Conservation (phyloP, 1,140 invertebrate species). For the Solenopsis fugax region DNA sequence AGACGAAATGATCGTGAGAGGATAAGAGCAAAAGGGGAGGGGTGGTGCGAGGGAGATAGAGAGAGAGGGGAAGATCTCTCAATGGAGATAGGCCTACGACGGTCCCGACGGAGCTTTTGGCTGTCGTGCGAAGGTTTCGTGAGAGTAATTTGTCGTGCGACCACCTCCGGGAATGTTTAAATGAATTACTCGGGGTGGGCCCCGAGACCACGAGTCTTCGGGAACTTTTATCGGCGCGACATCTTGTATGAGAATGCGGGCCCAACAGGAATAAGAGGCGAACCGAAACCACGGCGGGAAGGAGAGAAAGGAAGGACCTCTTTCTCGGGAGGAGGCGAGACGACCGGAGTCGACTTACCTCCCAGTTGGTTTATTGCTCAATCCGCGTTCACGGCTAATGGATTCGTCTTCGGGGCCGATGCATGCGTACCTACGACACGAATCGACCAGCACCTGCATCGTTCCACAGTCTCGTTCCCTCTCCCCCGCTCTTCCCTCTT, state of each 20-base stretch:
- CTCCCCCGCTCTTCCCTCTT: neutral
- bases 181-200: slow-evolving; percentile 85
- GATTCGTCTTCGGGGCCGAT: slow-evolving; percentile 83
- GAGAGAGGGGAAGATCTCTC: slow-evolving; percentile 78
- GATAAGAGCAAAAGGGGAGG: neutral
- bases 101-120: slow-evolving; percentile 78
- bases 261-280: slow-evolving; percentile 81
- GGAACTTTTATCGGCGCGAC: slow-evolving; percentile 86
- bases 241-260: slow-evolving; percentile 87
- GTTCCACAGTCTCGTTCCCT: slow-evolving; percentile 9
- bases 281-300: slow-evolving; percentile 68
- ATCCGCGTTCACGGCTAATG: slow-evolving; percentile 85
- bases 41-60: neutral
- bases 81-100: slow-evolving; percentile 83
- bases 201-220: slow-evolving; percentile 72
- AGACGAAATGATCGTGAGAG: slow-evolving; percentile 54
- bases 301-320: slow-evolving; percentile 41
- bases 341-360: slow-evolving; percentile 82
- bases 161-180: slow-evolving; percentile 87
- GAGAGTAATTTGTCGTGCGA: slow-evolving; percentile 87
- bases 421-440: slow-evolving; percentile 72
- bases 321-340: slow-evolving; percentile 59
- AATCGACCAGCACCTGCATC: slow-evolving; percentile 70
- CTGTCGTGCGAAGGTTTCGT: slow-evolving; percentile 79
- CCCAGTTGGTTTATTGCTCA: slow-evolving; percentile 86